A percentile compares a stretch with the other conserved stretches of the same genome.
Conservation (phyloP, 1,140 invertebrate species). For the Orussus abietinus region DNA sequence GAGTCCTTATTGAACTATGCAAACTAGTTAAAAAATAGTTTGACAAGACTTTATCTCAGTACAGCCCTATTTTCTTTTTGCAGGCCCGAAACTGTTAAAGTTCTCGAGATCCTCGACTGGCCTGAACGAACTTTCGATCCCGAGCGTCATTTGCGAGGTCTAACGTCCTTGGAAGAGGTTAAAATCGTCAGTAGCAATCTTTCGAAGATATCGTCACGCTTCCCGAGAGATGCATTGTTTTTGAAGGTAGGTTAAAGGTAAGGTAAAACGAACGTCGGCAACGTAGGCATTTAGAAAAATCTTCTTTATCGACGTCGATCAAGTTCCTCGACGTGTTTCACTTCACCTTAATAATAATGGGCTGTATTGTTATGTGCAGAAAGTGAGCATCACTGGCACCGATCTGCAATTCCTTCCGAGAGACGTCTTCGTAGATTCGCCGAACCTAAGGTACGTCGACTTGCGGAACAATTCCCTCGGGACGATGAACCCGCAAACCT, state of each 20-base stretch:
- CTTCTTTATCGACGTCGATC: not conserved
- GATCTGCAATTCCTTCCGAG: slow-evolving; percentile 38
- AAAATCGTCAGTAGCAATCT: slow-evolving; percentile 44
- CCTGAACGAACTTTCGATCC: slow-evolving; percentile 33
- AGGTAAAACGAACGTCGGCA: not conserved
- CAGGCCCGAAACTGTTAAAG: slow-evolving; percentile 21
- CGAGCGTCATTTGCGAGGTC: slow-evolving; percentile 27
- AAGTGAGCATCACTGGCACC: slow-evolving; percentile 49
- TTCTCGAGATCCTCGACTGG: slow-evolving; percentile 37
- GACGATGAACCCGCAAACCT: slow-evolving; percentile 37
- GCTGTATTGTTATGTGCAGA: slow-evolving; percentile 21
- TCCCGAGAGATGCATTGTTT: slow-evolving; percentile 37
- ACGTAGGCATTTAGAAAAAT: not conserved
- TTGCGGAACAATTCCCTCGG: slow-evolving; percentile 51
- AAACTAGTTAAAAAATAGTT: too few species aligned
- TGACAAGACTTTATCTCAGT: too few species aligned
- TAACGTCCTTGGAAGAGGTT: slow-evolving; percentile 37
- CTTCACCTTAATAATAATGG: slow-evolving; percentile 4
- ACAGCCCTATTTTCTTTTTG: too few species aligned
- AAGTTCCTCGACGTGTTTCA: not conserved
- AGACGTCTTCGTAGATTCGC: slow-evolving; percentile 41
- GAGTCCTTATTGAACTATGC: too few species aligned
- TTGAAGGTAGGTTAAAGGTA: slow-evolving; percentile 33
- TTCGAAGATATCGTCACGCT: slow-evolving; percentile 35
- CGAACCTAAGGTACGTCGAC: slow-evolving; percentile 41